phyloP scores from a whole-genome alignment of 2,113 vertebrate genomes.

The Todiramphus chloris region DNA sequence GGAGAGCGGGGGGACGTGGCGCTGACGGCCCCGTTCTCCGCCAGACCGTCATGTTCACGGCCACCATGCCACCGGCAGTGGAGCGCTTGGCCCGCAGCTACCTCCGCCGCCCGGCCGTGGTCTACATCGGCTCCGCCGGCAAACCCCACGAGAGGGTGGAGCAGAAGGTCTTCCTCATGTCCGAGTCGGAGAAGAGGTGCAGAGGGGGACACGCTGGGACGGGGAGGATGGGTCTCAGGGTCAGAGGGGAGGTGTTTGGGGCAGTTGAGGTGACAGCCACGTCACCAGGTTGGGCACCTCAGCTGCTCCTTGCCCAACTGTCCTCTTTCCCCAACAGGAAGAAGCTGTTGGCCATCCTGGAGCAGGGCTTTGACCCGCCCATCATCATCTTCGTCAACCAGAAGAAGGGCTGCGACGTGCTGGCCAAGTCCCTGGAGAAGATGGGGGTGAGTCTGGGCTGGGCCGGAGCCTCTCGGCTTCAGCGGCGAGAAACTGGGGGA shows the following conservation, averaged over 20 bases:
- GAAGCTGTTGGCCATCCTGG: no score
- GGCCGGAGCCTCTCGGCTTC: background rate
- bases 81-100: conserved; percentile 95
- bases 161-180: conserved; percentile 98
- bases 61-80: conserved; percentile 95
- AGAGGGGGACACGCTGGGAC: background rate
- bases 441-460: conserved; percentile 87
- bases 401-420: conserved; percentile 96
- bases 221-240: rapidly evolving
- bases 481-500: rapidly evolving
- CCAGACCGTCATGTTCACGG: conserved; percentile 98
- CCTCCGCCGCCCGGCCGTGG: conserved; percentile 93
- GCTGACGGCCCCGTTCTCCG: background rate
- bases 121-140: conserved; percentile 97
- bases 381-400: conserved; percentile 99
- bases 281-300: no score
- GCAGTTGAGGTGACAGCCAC: no score
- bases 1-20: no score
- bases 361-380: conserved; percentile 72
- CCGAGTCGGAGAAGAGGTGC: conserved; percentile 93
- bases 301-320: no score
- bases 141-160: conserved; percentile 97
- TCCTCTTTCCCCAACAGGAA: no score
- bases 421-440: conserved; percentile 98
- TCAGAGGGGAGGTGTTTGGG: background rate